Evolutionary conservation across 2,113 vertebrate species (phyloP).

Genomic region (Taurulus bubalis): DNA sequence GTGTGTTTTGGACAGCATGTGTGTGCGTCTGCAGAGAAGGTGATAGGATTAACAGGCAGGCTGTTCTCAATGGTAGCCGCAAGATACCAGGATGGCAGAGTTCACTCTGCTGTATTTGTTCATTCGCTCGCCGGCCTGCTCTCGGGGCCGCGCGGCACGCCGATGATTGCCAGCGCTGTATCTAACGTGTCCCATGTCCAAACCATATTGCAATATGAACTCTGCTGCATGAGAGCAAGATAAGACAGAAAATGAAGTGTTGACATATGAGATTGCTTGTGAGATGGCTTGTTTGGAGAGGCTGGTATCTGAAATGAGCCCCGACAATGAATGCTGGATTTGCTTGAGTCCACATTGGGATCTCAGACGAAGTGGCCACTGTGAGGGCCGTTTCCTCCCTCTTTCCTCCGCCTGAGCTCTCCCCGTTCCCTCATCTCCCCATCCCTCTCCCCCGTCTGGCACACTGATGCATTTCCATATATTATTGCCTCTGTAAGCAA

Average conservation of each 20-base stretch:
- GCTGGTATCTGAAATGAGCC: conserved; percentile 46
- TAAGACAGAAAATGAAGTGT: conserved; percentile 52
- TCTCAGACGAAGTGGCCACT: conserved; percentile 35
- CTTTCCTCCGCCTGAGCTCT: conserved; percentile 32
- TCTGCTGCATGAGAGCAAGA: conserved; percentile 28
- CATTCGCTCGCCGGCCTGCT: conserved; percentile 23
- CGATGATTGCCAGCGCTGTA: conserved; percentile 36
- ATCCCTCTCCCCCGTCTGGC: conserved; percentile 45
- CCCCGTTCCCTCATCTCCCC: conserved; percentile 27
- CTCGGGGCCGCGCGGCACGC: conserved; percentile 25
- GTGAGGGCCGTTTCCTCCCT: conserved; percentile 43
- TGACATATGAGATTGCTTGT: conserved; percentile 50
- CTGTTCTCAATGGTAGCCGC: conserved; percentile 67
- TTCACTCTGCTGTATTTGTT: conserved; percentile 48
- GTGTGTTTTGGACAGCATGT: neutral
- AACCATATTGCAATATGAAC: conserved; percentile 39
- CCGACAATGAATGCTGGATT: conserved; percentile 33
- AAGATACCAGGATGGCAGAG: conserved; percentile 61
- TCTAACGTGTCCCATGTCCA: conserved; percentile 34
- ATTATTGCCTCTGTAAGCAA: conserved; percentile 84
- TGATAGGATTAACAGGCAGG: conserved; percentile 56
- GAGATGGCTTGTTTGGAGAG: conserved; percentile 53
- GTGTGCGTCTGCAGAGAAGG: conserved; percentile 39
- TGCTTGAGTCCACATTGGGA: conserved; percentile 42
- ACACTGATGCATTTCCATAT: conserved; percentile 76